Base-by-base conservation (phyloP, 2,113 vertebrate genomes). In the Silurus glanis region DNA sequence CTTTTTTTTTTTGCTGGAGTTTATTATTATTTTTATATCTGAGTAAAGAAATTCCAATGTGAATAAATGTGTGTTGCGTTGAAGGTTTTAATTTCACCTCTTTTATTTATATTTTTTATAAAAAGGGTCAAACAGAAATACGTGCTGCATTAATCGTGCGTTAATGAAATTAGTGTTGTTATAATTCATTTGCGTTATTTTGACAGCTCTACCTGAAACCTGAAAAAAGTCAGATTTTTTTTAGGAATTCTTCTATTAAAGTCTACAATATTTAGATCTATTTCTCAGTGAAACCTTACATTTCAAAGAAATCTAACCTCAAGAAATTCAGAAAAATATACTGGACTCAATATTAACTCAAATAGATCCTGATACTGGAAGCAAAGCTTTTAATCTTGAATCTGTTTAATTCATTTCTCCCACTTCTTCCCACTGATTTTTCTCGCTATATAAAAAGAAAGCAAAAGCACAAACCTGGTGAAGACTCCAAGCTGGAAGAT, bases 401-500 rank as follows among this genome's bases (percentile, higher is more conserved):
- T 51, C 69, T 47, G 4, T 21, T 47, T 19, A 9, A 19, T 45
- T 47, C 0, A 16, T 25, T 25, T 56, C 16, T n/a, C 93, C 78
- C 7, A 93, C 0, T 0, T 53, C 79, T 0, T 94, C 4, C 56
- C 37, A 49, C 5, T 25, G 5, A 69, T 19, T 37, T 21, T 28
- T 45, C 51, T 71, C 49, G 10, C 49, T 56, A 23, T 16, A 61
- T 5, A 62, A 19, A 21, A 45, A 2, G 45, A 10, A 58, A 83
- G 53, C 9, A 37, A 37, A 37, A 37, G 37, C 37, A 37, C 37
- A 28, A 49, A 93, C 96, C 96, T 95, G 82, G 95, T 91, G 64
- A 94, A 86, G 85, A 94, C 93, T 72, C 95, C 96, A 23, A 97
- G 93, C 89, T 96, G 96, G 2, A 95, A 88, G 45, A 95, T 1